phyloP scores from a whole-genome alignment of 1,140 invertebrate genomes.

The Ganaspis sp. region DNA sequence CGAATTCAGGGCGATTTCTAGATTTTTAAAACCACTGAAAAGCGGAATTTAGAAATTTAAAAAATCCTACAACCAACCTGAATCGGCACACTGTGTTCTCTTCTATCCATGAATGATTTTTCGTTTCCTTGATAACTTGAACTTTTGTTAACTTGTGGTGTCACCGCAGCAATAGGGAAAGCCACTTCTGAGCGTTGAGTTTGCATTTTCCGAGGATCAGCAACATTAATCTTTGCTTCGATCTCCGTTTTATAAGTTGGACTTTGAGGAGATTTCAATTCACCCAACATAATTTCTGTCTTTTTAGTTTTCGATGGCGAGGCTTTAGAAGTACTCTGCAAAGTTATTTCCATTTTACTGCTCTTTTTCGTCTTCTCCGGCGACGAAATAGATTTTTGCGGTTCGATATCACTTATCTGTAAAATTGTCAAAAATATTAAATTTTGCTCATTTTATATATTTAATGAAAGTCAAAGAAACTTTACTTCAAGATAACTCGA shows the following conservation, averaged over 20 bases:
- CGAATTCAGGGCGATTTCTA: too few species aligned
- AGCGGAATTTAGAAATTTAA: too few species aligned
- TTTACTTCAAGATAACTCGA: too few species aligned
- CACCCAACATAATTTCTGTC: conserved; percentile 80
- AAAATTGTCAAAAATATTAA: conserved; percentile 9
- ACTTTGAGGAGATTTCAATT: conserved; percentile 70
- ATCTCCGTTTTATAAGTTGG: conserved; percentile 79
- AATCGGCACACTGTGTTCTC: conserved; percentile 80
- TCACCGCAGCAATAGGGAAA: conserved; percentile 76
- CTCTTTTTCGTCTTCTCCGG: conserved; percentile 70
- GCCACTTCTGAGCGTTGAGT: conserved; percentile 79
- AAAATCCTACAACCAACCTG: conserved; percentile 64
- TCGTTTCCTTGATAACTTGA: conserved; percentile 73
- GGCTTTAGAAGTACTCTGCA: conserved; percentile 82
- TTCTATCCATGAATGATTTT: conserved; percentile 60
- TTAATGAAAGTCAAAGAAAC: too few species aligned
- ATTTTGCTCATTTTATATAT: too few species aligned
- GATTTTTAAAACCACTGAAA: too few species aligned
- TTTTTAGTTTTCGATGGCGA: conserved; percentile 80
- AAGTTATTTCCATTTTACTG: conserved; percentile 80
- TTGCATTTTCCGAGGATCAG: conserved; percentile 70
- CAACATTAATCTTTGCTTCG: conserved; percentile 78
- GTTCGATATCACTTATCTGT: conserved; percentile 25
- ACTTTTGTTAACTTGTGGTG: conserved; percentile 65
- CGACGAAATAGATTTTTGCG: conserved; percentile 40